Base-by-base conservation (phyloP, 2,797 vertebrate genomes). In the Bucorvus abyssinicus region DNA sequence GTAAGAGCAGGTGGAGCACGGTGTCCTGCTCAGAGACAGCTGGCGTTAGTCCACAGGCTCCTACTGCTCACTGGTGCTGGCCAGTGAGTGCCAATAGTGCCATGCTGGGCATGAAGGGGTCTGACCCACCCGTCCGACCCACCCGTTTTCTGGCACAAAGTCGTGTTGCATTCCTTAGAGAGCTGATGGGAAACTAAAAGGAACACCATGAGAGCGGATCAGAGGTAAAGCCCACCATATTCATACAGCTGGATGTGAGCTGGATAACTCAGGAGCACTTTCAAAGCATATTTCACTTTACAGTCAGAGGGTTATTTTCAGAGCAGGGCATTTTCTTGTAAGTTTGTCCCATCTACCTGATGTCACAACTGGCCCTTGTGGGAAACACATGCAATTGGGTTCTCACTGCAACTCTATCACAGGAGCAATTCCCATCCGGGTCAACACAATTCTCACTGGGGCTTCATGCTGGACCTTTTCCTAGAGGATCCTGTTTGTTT, bases 151-250 rank as follows among this genome's bases (percentile, higher is more conserved):
- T 71, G 36, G 53, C 27, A 38, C 50, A 12, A 59, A 59, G 36
- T 0, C 0, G 8, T 29, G 36, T 45, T 19, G 22, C 0, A 0
- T 52, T 77, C 49, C 29, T 71, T 44, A 38, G 0, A 2, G 36
- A 86, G 52, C 17, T 60, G 38, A 53, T 64, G 53, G 30, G 53
- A 75, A 94, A 45, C 7, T 14, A 29, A 57, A 52, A 7, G 27
- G 65, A 64, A n/a, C 29, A 26, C 4, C 16, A 11, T 29, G 26
- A 32, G 8, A 44, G 24, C 0, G 0, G n/a, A 32, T 26, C 53
- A 40, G 40, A 14, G 22, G 61, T 52, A 16, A 89, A 93, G n/a
- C 8, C 42, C 3, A 2, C 17, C 0, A 0, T 23, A 27, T 61
- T 87, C 36, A 45, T 12, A 15, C 2, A 1, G 13, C 20, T 84